Evolutionary conservation across 2,113 vertebrate species (phyloP), one percentile per base, ranked within the genome.

Genomic region (Anoplopoma fimbria): DNA sequence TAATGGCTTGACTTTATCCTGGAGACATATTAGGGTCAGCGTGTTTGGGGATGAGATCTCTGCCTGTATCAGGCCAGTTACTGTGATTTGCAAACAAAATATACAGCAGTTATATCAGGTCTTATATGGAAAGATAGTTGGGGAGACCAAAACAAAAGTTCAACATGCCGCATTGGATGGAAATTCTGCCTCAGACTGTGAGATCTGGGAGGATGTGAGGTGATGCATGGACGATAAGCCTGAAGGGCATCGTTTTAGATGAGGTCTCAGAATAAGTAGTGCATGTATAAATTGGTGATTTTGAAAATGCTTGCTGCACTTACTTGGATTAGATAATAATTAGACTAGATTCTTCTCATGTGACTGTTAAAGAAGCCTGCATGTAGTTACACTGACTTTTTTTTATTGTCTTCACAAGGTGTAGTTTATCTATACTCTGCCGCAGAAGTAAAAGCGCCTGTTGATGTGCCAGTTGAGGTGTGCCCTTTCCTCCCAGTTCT

Each of bases 401-500:
- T 29, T 61, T 49, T 53, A 17, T 51, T 42, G 51, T 45, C 9
- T 74, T 23, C 4, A 31, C 27, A 60, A 68, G 31, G 55, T 40
- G 23, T 25, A 23, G 45, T 25, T 31, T 38, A 62, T 42, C 53
- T 83, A 0, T 9, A 19, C 23, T 57, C 27, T 57, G 19, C 64
- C 31, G 69, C 67, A 33, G 61, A 71, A 31, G 83, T 73, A 70
- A 77, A 87, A 51, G 81, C 79, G 42, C 63, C 85, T 2, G 75
- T 83, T 77, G 74, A 86, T 82, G 81, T 91, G 87, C 89, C 93
- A 83, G 92, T 92, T 92, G 75, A 96, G 93, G 94, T 94, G 94
- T 94, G 94, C 88, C 93, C 70, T 71, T 88, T 83, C 87, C 91
- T 88, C 91, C 88, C 78, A 83, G 76, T 58, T 58, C 49, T 93